Evolutionary conservation across 2,888 invertebrate species (phyloP).

Genomic region (Syrista parreyssii): DNA sequence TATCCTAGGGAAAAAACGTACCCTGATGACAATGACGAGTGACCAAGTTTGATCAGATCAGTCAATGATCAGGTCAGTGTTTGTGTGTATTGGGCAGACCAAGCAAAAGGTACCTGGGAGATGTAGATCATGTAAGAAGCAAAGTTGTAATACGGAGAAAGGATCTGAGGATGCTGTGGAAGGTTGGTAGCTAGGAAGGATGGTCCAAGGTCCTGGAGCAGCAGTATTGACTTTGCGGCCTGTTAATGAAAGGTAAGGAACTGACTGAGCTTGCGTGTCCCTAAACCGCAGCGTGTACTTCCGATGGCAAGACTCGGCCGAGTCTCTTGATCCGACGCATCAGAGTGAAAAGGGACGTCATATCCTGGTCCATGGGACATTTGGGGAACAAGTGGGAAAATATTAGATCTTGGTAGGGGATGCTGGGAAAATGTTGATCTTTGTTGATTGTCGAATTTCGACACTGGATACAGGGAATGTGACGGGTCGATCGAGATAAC

Average conservation of each 20-base stretch:
- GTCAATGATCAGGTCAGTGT: too few relatives aligned
- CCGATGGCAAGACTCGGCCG: neutral
- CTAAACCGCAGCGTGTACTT: neutral
- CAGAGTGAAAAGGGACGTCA: neutral
- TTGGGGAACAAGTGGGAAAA: neutral
- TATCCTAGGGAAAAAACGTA: neutral
- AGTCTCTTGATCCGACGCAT: neutral
- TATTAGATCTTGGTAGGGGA: neutral
- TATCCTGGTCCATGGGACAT: neutral
- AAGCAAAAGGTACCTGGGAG: neutral
- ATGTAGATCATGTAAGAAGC: neutral
- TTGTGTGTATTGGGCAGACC: too few relatives aligned
- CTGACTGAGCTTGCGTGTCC: constrained; percentile 6
- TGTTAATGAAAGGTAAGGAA: constrained; percentile 20
- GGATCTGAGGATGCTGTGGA: neutral
- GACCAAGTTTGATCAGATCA: neutral
- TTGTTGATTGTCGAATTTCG: too few relatives aligned
- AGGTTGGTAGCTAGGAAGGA: neutral
- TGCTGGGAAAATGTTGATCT: neutral
- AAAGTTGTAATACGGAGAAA: neutral
- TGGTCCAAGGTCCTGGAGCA: neutral
- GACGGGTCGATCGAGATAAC: too few relatives aligned
- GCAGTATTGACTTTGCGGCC: constrained; percentile 16
- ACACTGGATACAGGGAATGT: too few relatives aligned
- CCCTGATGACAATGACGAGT: neutral